A percentile compares a stretch with the other conserved stretches of the same genome.
These are phyloP conservation scores for Conomelus anceps DNA, from an alignment of 2,888 invertebrate species.

Conservation along the genomic window DNA sequence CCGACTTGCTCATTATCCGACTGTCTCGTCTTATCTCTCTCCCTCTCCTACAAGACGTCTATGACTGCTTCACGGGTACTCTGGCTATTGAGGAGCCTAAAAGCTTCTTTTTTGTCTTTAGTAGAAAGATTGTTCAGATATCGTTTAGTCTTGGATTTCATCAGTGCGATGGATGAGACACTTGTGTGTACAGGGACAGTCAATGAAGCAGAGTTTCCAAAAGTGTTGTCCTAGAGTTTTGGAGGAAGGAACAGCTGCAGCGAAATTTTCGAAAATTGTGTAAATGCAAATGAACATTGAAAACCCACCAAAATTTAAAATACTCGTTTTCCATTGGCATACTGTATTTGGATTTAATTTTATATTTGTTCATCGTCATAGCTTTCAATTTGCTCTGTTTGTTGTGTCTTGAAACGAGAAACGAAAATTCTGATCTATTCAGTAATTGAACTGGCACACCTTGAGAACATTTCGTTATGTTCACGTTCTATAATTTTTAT, in stretches of 20 bases:
- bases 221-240: background rate
- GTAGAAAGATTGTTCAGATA: background rate
- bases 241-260: background rate
- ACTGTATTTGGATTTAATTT: too few species aligned
- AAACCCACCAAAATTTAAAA: too few species aligned
- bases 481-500: too few species aligned
- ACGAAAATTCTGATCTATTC: too few species aligned
- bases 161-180: background rate
- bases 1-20: background rate
- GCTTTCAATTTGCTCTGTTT: too few species aligned
- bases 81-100: background rate
- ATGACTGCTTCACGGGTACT: too few species aligned
- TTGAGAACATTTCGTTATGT: too few species aligned
- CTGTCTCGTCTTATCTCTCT: background rate
- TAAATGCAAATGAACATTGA: too few species aligned
- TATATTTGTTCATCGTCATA: too few species aligned
- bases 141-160: background rate
- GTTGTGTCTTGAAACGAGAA: too few species aligned
- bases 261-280: background rate
- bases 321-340: too few species aligned
- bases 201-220: background rate
- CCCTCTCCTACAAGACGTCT: background rate
- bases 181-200: background rate
- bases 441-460: too few species aligned
- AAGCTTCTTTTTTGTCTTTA: background rate